Evolutionary conservation across 2,888 invertebrate genomes (phyloP).

Genomic region (Automeris io): DNA sequence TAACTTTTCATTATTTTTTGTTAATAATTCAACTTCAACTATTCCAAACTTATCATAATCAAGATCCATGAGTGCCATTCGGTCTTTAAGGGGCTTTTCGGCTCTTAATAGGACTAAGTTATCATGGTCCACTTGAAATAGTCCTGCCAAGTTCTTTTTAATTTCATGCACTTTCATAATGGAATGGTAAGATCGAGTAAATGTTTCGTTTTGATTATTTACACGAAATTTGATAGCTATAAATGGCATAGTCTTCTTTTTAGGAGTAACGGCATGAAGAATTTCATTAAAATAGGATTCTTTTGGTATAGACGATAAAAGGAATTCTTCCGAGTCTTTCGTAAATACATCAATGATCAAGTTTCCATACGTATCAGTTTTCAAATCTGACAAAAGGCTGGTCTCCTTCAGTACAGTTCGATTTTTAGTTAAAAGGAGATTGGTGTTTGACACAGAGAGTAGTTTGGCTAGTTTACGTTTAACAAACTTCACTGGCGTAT

Average conservation of each 20-base stretch:
- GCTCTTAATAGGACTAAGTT: conserved; percentile 68
- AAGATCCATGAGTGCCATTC: conserved; percentile 57
- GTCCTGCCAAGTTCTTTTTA: conserved; percentile 76
- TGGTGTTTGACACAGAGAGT: conserved; percentile 50
- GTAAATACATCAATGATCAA: conserved; percentile 63
- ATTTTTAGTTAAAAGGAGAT: conserved; percentile 57
- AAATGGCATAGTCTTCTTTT: conserved; percentile 59
- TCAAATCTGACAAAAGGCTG: conserved; percentile 49
- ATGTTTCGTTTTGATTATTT: conserved; percentile 53
- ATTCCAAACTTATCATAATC: conserved; percentile 71
- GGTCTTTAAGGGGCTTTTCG: conserved; percentile 55
- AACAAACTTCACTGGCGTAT: conserved; percentile 57
- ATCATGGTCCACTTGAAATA: conserved; percentile 73
- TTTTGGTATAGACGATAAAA: conserved; percentile 55
- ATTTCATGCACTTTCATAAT: conserved; percentile 75
- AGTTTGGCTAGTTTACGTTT: conserved; percentile 64
- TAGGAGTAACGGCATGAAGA: conserved; percentile 51
- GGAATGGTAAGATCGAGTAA: conserved; percentile 73
- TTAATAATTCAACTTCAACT: conserved; percentile 59
- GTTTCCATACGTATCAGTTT: conserved; percentile 56
- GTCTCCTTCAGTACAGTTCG: conserved; percentile 62
- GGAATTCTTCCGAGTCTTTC: conserved; percentile 56
- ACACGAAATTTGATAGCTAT: conserved; percentile 65
- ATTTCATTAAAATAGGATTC: conserved; percentile 63
- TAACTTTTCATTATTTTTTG: conserved; percentile 54